Evolutionary conservation across 1,140 invertebrate species (phyloP).

Genomic region (Camponotus pennsylvanicus): DNA sequence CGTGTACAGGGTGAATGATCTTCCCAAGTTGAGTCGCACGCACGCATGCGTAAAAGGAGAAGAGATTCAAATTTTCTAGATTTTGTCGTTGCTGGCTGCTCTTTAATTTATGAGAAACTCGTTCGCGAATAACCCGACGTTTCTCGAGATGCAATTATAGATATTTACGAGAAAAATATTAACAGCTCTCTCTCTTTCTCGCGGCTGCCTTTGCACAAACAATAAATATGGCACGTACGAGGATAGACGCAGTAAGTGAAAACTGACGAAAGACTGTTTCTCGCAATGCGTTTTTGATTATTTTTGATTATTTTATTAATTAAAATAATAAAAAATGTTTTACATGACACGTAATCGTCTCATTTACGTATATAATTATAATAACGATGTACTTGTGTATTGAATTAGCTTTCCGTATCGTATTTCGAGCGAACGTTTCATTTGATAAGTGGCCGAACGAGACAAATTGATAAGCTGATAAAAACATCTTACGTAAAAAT

Average conservation of each 20-base stretch:
- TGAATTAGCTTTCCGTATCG: slow-evolving; percentile 72
- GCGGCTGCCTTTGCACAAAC: background rate
- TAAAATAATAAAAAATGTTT: slow-evolving; percentile 15
- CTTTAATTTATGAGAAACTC: slow-evolving; percentile 52
- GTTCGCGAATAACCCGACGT: slow-evolving; percentile 25
- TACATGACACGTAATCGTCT: slow-evolving; percentile 71
- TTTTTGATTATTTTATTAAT: slow-evolving; percentile 55
- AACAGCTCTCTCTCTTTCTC: slow-evolving; percentile 32
- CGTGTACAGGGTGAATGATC: slow-evolving; percentile 79
- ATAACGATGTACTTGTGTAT: slow-evolving; percentile 70
- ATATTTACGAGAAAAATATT: slow-evolving; percentile 55
- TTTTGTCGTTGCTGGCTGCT: slow-evolving; percentile 27
- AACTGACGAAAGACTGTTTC: slow-evolving; percentile 40
- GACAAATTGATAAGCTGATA: slow-evolving; percentile 56
- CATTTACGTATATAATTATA: slow-evolving; percentile 74
- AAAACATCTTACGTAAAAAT: slow-evolving; percentile 59
- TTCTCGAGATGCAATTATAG: slow-evolving; percentile 20
- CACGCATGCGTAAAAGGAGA: slow-evolving; percentile 55
- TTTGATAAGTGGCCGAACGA: slow-evolving; percentile 67
- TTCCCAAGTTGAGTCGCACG: slow-evolving; percentile 57
- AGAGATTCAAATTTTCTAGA: slow-evolving; percentile 74
- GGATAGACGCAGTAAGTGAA: slow-evolving; percentile 41
- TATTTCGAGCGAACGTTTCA: slow-evolving; percentile 60
- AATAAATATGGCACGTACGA: slow-evolving; percentile 10
- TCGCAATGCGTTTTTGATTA: slow-evolving; percentile 41